A percentile compares a stretch with the other conserved stretches of the same genome.
These are phyloP conservation scores for Gobius niger DNA, from an alignment of 2,113 vertebrate genomes.

Conservation along the genomic window DNA sequence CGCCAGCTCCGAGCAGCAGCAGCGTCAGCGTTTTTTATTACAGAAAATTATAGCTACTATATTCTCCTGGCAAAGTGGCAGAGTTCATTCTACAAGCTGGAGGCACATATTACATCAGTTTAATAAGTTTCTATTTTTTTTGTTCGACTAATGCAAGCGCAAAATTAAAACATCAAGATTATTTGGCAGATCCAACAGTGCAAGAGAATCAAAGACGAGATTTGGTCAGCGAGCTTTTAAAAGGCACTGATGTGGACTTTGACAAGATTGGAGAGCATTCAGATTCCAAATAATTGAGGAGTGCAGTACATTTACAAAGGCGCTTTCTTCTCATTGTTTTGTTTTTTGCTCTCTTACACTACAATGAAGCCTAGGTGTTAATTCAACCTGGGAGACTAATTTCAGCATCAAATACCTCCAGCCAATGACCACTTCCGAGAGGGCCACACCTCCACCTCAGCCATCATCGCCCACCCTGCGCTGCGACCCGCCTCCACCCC, in stretches of 20 bases:
- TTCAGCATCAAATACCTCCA: no score
- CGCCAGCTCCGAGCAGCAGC: not conserved
- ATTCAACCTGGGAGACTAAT: no score
- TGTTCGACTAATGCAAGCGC: not conserved
- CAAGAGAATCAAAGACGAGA: not conserved
- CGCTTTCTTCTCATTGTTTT: not conserved
- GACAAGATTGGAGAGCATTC: constrained; percentile 17
- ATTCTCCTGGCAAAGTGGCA: constrained; percentile 3
- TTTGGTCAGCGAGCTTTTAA: not conserved
- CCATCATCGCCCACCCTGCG: no score
- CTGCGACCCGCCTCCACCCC: no score
- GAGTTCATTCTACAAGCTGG: not conserved
- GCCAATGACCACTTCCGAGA: no score
- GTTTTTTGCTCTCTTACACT: not conserved
- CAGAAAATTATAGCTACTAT: not conserved
- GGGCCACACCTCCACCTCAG: no score
- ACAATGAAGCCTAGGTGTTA: no score
- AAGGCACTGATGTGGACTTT: constrained; percentile 11
- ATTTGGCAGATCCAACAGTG: not conserved
- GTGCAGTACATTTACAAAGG: not conserved
- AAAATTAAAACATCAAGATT: not conserved
- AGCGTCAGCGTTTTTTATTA: not conserved
- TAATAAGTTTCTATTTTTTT: constrained; percentile 2
- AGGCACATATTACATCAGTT: constrained; percentile 3
- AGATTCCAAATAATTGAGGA: constrained; percentile 20